Base-by-base conservation (phyloP, 2,113 vertebrate species). In the Rhinolophus ferrumequinum region DNA sequence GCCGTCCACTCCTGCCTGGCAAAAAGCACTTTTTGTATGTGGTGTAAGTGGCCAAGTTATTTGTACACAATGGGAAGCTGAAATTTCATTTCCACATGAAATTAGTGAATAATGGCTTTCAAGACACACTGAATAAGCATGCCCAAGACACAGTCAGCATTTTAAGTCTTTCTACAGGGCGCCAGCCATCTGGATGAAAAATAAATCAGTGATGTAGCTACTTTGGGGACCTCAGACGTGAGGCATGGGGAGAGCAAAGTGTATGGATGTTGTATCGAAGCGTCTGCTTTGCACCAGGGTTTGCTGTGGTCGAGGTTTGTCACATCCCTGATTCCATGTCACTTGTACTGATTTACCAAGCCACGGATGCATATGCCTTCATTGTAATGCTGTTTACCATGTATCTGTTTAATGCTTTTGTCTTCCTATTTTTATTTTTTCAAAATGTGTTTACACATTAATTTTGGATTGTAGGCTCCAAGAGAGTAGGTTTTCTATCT, bases 91-190 rank as follows among this genome's bases (percentile, higher is more conserved):
- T 98, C 96, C 95, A 84, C 1, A 0, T 97, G 91, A 97, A 97
- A 98, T 97, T 97, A 97, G 88, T 85, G 96, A 92, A 95, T 96
- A 96, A 96, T 95, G 88, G 93, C 93, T 98, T 97, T 98, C 90
- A 73, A 64, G 91, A 89, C 35, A 87, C 88, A n/a, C 79, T 97
- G 93, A 97, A 96, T 95, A 98, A 97, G 88, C 95, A 88, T 95
- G 93, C n/a, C 86, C 24, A 92, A 93, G 94, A 97, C 95, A 88
- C 77, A 70, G 70, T 92, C 90, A 93, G 96, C 96, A 97, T 97
- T 94, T 54, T n/a, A 93, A 96, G 96, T 97, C 94, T 96, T 82
- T 93, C 54, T 92, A 80, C 13, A 67, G 93, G 83, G 91, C 54
- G 73, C 97, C 86, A 88, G 92, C 97, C 97, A 97, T 98, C 97